Conservation (phyloP, 2,888 invertebrate species). For the Acrobeloides nanus region DNA sequence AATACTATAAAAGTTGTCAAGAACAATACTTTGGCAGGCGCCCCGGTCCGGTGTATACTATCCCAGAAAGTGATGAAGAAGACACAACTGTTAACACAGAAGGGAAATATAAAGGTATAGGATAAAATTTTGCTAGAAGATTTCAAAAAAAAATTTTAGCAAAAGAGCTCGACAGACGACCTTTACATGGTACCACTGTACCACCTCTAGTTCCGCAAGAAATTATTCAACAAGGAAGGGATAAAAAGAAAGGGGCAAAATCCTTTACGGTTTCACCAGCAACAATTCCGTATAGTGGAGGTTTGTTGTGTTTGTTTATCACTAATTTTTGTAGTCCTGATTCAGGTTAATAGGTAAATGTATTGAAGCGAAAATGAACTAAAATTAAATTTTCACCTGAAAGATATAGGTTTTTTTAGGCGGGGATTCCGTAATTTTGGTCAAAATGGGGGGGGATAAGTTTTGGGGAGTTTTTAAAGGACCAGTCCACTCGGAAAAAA, state of each 20-base stretch:
- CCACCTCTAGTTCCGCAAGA: conserved; percentile 23
- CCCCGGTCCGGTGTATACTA: conserved; percentile 53
- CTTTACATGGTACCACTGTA: conserved; percentile 25
- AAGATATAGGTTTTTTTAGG: too few species aligned
- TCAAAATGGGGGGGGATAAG: too few species aligned
- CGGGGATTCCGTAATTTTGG: too few species aligned
- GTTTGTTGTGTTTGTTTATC: conserved; percentile 10
- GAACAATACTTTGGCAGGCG: conserved; percentile 28
- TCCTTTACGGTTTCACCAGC: not conserved
- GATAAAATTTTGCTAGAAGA: not conserved
- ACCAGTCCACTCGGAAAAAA: too few species aligned
- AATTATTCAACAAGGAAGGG: too few species aligned
- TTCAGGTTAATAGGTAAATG: too few species aligned
- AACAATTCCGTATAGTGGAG: conserved; percentile 10
- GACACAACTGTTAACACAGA: conserved; percentile 29
- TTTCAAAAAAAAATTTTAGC: conserved; percentile 13
- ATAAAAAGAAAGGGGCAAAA: not conserved
- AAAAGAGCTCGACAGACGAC: conserved; percentile 22
- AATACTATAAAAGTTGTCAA: conserved; percentile 24
- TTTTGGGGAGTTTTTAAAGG: too few species aligned
- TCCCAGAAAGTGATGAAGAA: conserved; percentile 52
- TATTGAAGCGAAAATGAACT: too few species aligned
- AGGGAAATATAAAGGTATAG: conserved; percentile 28
- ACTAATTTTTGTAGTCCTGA: too few species aligned
- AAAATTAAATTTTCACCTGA: conserved; percentile 8